Base-by-base conservation (phyloP, 2,113 vertebrate species). In the Dinomys branickii region DNA sequence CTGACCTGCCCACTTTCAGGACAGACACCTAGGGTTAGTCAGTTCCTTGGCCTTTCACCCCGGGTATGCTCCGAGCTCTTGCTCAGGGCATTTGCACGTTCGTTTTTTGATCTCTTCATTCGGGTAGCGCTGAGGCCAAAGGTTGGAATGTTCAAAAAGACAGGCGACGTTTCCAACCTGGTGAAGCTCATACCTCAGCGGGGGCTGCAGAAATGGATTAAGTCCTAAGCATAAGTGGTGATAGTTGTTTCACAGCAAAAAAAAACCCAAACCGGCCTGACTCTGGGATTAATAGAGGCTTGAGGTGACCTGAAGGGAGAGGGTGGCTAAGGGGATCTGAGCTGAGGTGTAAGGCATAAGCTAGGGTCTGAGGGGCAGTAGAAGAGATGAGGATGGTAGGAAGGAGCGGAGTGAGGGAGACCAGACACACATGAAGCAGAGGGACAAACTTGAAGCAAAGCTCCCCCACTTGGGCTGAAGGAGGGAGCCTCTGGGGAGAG, bases 261-360 rank as follows among this genome's bases (percentile, higher is more conserved):
- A n/a, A n/a, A n/a, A n/a, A n/a, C n/a, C n/a, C n/a, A n/a, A n/a
- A n/a, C n/a, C n/a, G n/a, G n/a, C n/a, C n/a, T n/a, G 16, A 81
- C 58, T 35, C 4, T 50, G 22, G 91, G n/a, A 78, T 26, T 80
- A 80, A 35, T 12, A 90, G 77, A 92, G 50, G 88, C 19, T 30
- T 59, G 41, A 67, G 12, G 8, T 86, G 78, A 69, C 50, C 50
- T 88, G 14, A 52, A 38, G 38, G 80, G 33, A 69, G 44, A 87
- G 1, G 24, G 12, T 85, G 17, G 17, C 38, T 41, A 92, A 93
- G 38, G 84, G 58, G 52, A 65, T 75, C 2, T 91, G 63, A 63
- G n/a, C 38, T 94, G 41, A 91, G 73, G 95, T 85, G 38, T 88
- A 96, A 95, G 30, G 41, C 14, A 86, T 95, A 38, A 73, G 58